Evolutionary conservation across 37 sponge, comb jelly and placozoan species (phyloP).

Genomic region (Ianthella basta): DNA sequence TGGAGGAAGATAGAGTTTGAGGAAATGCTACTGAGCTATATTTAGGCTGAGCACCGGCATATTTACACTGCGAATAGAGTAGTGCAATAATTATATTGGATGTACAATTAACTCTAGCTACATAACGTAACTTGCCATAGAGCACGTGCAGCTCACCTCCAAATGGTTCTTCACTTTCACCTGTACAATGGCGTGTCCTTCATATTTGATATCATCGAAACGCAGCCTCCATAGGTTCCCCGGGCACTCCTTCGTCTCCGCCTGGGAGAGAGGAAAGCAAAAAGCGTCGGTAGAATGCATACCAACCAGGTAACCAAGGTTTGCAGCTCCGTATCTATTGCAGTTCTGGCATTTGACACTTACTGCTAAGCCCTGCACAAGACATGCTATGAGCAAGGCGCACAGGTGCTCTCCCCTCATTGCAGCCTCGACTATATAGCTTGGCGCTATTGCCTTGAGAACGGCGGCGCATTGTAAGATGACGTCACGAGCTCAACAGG

Average conservation of each 20-base stretch:
- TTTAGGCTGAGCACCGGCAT: too few relatives aligned
- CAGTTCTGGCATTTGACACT: neutral
- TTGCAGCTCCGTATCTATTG: neutral
- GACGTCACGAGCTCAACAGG: too few relatives aligned
- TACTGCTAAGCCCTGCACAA: neutral
- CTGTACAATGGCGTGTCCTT: conserved; percentile 2
- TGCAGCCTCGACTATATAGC: too few relatives aligned
- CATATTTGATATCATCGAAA: conserved; percentile 9
- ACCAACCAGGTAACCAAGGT: neutral
- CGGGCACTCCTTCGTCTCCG: neutral
- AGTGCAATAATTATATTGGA: too few relatives aligned
- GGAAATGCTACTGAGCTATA: too few relatives aligned
- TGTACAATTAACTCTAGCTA: too few relatives aligned
- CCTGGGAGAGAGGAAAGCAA: neutral
- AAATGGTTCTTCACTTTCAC: conserved; percentile 26
- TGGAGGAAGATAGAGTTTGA: too few relatives aligned
- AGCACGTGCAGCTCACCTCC: neutral
- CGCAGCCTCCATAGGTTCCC: neutral
- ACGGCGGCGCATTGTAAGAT: too few relatives aligned
- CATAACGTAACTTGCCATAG: too few relatives aligned
- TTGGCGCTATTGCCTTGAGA: too few relatives aligned
- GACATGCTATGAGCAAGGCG: neutral
- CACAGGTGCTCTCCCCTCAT: too few relatives aligned
- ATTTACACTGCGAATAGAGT: too few relatives aligned
- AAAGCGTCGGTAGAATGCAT: neutral